Percentiles rank a stretch among this genome's conserved stretches.
phyloP scores from a whole-genome alignment of 1,140 invertebrate genomes.

The Octopus sinensis region DNA sequence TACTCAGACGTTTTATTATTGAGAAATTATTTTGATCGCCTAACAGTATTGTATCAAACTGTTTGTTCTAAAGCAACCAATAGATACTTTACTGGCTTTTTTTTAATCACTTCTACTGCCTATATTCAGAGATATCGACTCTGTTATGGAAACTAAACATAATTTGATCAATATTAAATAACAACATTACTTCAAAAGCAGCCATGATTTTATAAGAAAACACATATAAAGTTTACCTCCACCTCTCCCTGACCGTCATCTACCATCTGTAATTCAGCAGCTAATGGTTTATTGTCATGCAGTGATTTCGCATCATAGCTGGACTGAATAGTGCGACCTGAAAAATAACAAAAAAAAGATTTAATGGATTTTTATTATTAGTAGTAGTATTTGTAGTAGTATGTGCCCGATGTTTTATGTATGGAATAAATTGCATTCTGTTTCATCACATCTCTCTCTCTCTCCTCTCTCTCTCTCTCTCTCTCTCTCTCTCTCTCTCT shows the following conservation, averaged over 20 bases:
- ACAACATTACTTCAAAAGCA: no score
- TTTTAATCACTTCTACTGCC: no score
- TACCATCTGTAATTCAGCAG: slow-evolving; percentile 79
- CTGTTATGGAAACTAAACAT: no score
- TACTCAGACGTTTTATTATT: no score
- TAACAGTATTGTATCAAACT: no score
- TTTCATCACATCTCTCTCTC: background rate
- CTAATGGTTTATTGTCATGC: slow-evolving; percentile 63
- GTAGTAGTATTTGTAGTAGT: background rate
- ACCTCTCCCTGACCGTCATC: slow-evolving; percentile 85
- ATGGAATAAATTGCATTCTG: background rate
- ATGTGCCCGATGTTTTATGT: background rate
- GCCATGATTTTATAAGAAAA: no score
- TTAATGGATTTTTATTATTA: background rate
- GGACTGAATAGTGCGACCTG: slow-evolving; percentile 65
- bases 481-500: background rate
- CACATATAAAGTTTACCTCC: slow-evolving; percentile 62
- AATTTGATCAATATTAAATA: no score
- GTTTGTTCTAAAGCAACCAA: no score
- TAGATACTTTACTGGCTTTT: no score
- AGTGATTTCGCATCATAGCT: slow-evolving; percentile 69
- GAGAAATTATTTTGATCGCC: no score
- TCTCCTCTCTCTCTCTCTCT: background rate
- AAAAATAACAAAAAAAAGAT: slow-evolving; percentile 22
- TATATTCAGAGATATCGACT: no score